Evolutionary conservation across 2,888 invertebrate species (phyloP).

Genomic region (Blastobasis lacticolella): DNA sequence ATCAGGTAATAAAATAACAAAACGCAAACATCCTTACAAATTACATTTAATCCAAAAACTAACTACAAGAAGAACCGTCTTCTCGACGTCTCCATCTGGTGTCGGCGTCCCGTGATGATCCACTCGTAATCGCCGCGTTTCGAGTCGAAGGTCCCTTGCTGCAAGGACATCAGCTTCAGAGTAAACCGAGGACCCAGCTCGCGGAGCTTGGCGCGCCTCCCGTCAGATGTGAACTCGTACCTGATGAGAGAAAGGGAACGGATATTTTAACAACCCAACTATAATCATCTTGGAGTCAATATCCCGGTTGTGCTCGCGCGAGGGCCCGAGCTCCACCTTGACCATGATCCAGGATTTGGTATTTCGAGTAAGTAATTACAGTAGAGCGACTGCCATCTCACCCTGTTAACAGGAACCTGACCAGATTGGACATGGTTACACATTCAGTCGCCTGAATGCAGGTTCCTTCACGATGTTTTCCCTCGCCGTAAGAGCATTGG

Average conservation of each 20-base stretch:
- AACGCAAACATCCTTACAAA: conserved; percentile 12
- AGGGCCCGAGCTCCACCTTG: too few relatives aligned
- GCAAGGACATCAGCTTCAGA: conserved; percentile 90
- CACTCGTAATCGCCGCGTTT: conserved; percentile 98
- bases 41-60: conserved; percentile 4
- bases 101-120: conserved; percentile 92
- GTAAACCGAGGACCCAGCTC: conserved; percentile 99
- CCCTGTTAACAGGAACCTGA: too few relatives aligned
- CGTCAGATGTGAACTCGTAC: conserved; percentile 91
- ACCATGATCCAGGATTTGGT: too few relatives aligned
- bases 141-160: conserved; percentile 97
- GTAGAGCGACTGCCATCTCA: too few relatives aligned
- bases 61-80: conserved; percentile 91
- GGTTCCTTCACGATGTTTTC: too few relatives aligned
- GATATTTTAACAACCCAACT: too few relatives aligned
- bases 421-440: too few relatives aligned
- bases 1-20: neutral
- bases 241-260: conserved; percentile 52
- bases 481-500: too few relatives aligned
- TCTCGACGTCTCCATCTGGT: conserved; percentile 94
- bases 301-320: too few relatives aligned
- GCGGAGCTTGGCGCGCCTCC: conserved; percentile 81
- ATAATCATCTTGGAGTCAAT: too few relatives aligned
- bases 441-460: too few relatives aligned
- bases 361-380: too few relatives aligned